These are phyloP conservation scores for Athene cunicularia DNA, from an alignment of 2,113 vertebrate species.

Conservation along the genomic window DNA sequence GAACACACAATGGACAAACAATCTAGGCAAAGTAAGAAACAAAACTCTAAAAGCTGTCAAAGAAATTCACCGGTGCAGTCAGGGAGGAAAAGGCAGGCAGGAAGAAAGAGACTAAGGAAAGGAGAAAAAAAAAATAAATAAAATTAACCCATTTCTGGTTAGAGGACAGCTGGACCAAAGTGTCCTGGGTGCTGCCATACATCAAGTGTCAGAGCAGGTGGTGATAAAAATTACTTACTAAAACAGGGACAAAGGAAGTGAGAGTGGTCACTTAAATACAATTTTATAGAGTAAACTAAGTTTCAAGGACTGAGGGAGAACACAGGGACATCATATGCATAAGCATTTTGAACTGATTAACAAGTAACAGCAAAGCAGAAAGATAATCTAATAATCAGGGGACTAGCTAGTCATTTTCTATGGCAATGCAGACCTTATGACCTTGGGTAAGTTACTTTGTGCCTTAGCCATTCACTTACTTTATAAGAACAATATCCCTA, in stretches of 20 bases:
- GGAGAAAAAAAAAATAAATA: neutral
- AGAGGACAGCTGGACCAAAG: neutral
- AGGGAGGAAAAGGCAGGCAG: neutral
- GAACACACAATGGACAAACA: neutral
- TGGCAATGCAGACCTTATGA: neutral
- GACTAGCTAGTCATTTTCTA: neutral
- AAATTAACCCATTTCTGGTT: neutral
- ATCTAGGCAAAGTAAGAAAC: neutral
- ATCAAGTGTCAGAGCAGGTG: neutral
- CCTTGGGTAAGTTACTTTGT: neutral
- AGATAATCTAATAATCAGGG: slow-evolving; percentile 19
- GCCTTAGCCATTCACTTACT: neutral
- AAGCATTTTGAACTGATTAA: slow-evolving; percentile 28
- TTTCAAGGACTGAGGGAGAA: slow-evolving; percentile 16
- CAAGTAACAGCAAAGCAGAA: slow-evolving; percentile 13
- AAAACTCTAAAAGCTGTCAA: neutral
- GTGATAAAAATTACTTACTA: neutral
- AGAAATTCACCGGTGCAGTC: neutral
- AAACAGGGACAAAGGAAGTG: neutral
- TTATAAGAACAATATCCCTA: neutral
- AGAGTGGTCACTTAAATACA: neutral
- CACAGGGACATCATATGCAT: neutral
- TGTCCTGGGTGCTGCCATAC: accelerated
- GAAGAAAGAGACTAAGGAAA: neutral
- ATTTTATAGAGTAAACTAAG: neutral